A percentile compares a stretch with the other conserved stretches of the same genome.
These are phyloP conservation scores for Zaprionus inermis DNA, from an alignment of 1,140 invertebrate species.

Conservation along the genomic window DNA sequence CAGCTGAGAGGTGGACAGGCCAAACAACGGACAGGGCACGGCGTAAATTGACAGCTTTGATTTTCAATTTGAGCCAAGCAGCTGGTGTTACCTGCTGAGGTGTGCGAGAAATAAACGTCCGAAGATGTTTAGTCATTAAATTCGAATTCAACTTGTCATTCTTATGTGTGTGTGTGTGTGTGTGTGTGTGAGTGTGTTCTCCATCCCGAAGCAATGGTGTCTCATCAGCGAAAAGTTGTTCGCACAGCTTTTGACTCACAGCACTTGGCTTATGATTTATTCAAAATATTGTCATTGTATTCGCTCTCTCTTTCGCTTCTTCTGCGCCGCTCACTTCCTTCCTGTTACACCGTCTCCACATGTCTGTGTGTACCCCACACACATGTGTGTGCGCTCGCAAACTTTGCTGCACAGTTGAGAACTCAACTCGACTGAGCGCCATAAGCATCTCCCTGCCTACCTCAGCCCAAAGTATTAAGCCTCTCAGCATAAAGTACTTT, in stretches of 20 bases:
- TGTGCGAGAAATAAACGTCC: background rate
- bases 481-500: conserved; percentile 28
- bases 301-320: background rate
- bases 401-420: conserved; percentile 59
- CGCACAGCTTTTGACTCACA: conserved; percentile 27
- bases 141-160: conserved; percentile 30
- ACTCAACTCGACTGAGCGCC: conserved; percentile 55
- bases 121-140: conserved; percentile 26
- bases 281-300: conserved; percentile 73
- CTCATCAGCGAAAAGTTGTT: conserved; percentile 43
- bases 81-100: conserved; percentile 37
- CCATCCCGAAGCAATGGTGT: conserved; percentile 1
- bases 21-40: background rate
- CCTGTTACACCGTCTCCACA: background rate
- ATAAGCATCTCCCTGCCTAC: conserved; percentile 64
- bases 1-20: conserved; percentile 53
- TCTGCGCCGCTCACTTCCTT: too few relatives aligned
- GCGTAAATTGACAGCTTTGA: conserved; percentile 72
- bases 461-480: conserved; percentile 32
- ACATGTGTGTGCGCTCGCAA: conserved; percentile 35
- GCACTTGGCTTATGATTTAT: conserved; percentile 69
- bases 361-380: too few relatives aligned
- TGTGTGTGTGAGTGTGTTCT: background rate
- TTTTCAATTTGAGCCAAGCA: conserved; percentile 75
- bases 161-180: background rate